These are phyloP conservation scores for Drosophila lacicola DNA, from an alignment of 2,888 invertebrate genomes.

Conservation along the genomic window DNA sequence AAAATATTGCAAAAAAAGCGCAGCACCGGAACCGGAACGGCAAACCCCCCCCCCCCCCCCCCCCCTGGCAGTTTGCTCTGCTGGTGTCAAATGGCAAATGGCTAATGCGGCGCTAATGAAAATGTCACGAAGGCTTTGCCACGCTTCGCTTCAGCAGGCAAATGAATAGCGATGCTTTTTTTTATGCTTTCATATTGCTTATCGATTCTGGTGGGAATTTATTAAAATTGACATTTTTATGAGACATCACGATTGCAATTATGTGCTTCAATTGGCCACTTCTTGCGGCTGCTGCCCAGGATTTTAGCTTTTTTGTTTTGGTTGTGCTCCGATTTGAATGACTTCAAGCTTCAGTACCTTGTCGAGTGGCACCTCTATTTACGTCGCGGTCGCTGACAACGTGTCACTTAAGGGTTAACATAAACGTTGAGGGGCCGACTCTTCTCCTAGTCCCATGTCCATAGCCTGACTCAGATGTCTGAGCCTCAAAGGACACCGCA, in stretches of 20 bases:
- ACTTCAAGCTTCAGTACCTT: constrained; percentile 27
- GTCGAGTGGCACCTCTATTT: constrained; percentile 33
- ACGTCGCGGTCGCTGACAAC: constrained; percentile 41
- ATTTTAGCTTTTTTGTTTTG: not conserved
- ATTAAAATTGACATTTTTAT: constrained; percentile 74
- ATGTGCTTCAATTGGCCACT: constrained; percentile 37
- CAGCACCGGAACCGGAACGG: constrained; percentile 24
- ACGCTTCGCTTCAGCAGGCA: constrained; percentile 15
- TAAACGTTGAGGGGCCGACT: constrained; percentile 4
- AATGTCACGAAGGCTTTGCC: constrained; percentile 67
- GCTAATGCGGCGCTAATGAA: constrained; percentile 63
- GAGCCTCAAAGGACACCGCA: constrained; percentile 18
- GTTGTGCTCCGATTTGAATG: not conserved
- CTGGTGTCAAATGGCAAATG: not conserved
- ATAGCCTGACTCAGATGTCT: constrained; percentile 24
- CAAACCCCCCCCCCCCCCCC: not conserved
- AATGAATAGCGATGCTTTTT: constrained; percentile 34
- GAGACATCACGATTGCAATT: constrained; percentile 65
- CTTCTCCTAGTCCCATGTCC: not conserved
- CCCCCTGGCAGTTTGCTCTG: constrained; percentile 3
- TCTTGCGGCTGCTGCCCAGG: not conserved
- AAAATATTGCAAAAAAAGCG: constrained; percentile 65
- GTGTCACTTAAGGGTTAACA: constrained; percentile 35
- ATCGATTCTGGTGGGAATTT: constrained; percentile 57
- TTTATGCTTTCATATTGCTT: constrained; percentile 6